These are phyloP conservation scores for Ladona fulva DNA, from an alignment of 1,140 invertebrate genomes.

Conservation along the genomic window DNA sequence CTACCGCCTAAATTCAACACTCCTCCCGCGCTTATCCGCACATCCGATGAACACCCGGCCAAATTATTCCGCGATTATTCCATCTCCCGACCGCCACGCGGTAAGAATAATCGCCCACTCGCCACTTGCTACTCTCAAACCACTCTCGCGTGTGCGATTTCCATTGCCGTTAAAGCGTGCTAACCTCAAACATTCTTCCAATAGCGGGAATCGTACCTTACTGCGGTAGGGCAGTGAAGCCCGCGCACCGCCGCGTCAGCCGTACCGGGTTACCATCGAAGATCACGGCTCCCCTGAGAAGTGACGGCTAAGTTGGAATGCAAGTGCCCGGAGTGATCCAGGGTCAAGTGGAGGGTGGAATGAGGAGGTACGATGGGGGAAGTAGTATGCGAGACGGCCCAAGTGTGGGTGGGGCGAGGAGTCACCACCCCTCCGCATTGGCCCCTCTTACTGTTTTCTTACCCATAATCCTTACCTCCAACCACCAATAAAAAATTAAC, in stretches of 20 bases:
- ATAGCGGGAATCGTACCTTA: not conserved
- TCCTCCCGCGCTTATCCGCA: too few relatives aligned
- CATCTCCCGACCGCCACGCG: too few relatives aligned
- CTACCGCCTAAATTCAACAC: too few relatives aligned
- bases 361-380: not conserved
- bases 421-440: too few relatives aligned
- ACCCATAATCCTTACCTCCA: not conserved
- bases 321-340: not conserved
- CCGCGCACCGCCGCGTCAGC: not conserved
- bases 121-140: too few relatives aligned
- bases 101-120: too few relatives aligned
- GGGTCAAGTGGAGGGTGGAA: not conserved
- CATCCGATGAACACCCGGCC: too few relatives aligned
- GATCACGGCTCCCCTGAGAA: not conserved
- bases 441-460: not conserved
- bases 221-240: not conserved
- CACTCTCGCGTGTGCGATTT: too few relatives aligned
- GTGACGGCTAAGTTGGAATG: constrained; percentile 7
- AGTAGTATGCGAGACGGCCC: not conserved
- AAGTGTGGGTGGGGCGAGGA: too few relatives aligned
- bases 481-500: too few relatives aligned
- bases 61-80: too few relatives aligned
- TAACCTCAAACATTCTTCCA: not conserved
- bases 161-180: too few relatives aligned
- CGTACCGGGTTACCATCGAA: not conserved